phyloP scores from a whole-genome alignment of 2,113 vertebrate species.

The Mormyrus iriodes region DNA sequence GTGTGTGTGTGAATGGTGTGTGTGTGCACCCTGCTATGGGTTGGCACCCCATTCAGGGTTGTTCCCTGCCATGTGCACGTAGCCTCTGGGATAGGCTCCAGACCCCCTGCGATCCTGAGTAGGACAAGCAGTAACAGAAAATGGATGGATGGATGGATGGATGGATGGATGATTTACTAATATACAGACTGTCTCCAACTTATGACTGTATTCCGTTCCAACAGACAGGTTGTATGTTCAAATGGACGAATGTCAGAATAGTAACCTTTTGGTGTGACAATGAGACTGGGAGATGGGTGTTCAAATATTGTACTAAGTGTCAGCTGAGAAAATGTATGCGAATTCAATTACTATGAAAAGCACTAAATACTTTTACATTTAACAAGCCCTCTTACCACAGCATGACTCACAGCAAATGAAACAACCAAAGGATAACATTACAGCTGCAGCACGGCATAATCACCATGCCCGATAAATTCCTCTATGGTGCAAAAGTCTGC shows the following conservation, averaged over 20 bases:
- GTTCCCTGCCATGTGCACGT: background rate
- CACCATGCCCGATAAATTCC: background rate
- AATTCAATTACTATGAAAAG: background rate
- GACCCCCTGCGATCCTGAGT: background rate
- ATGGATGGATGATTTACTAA: background rate
- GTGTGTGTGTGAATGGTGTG: background rate
- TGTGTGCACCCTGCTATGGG: background rate
- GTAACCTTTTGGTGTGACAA: background rate
- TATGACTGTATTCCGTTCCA: background rate
- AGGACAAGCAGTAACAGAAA: background rate
- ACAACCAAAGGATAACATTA: background rate
- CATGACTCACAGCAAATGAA: background rate
- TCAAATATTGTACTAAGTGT: background rate
- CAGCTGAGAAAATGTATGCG: background rate
- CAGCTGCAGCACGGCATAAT: background rate
- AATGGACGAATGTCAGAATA: background rate
- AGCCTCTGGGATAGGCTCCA: background rate
- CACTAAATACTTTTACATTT: background rate
- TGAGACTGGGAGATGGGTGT: background rate
- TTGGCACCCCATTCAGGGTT: background rate
- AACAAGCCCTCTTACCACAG: background rate
- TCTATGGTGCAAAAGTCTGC: background rate
- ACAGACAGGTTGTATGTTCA: background rate
- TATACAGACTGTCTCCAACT: background rate
- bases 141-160: background rate